A percentile compares a stretch with the other conserved stretches of the same genome.
phyloP scores from a whole-genome alignment of 2,888 invertebrate genomes.

The Melanotus villosus region DNA sequence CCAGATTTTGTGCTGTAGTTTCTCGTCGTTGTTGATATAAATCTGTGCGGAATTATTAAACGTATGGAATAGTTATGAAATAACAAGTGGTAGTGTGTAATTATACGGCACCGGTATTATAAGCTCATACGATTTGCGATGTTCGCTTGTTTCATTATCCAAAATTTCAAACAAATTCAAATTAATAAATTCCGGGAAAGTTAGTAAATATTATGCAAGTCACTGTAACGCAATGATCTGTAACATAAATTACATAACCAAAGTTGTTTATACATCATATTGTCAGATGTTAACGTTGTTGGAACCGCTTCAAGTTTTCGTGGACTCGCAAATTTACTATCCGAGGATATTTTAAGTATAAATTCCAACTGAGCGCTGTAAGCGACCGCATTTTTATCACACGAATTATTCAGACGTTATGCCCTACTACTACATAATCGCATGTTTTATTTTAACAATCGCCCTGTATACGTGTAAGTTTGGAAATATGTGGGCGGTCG shows the following conservation, averaged over 20 bases:
- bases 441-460: slow-evolving; percentile 9
- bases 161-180: no score
- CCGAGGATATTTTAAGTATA: slow-evolving; percentile 21
- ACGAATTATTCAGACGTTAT: neutral
- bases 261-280: slow-evolving; percentile 1
- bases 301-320: slow-evolving; percentile 31
- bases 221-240: neutral
- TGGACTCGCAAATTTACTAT: slow-evolving; percentile 12
- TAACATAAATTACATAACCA: slow-evolving; percentile 11
- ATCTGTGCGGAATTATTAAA: no score
- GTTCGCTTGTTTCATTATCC: no score
- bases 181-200: no score
- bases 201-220: neutral
- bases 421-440: slow-evolving; percentile 23
- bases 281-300: slow-evolving; percentile 1
- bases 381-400: slow-evolving; percentile 5
- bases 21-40: no score
- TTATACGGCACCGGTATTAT: no score
- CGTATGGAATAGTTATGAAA: no score
- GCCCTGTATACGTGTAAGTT: slow-evolving; percentile 26
- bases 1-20: no score
- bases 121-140: no score
- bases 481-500: neutral
- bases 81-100: no score
- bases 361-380: slow-evolving; percentile 2